Conservation (phyloP, 2,113 vertebrate genomes). For the Aptenodytes forsteri region DNA sequence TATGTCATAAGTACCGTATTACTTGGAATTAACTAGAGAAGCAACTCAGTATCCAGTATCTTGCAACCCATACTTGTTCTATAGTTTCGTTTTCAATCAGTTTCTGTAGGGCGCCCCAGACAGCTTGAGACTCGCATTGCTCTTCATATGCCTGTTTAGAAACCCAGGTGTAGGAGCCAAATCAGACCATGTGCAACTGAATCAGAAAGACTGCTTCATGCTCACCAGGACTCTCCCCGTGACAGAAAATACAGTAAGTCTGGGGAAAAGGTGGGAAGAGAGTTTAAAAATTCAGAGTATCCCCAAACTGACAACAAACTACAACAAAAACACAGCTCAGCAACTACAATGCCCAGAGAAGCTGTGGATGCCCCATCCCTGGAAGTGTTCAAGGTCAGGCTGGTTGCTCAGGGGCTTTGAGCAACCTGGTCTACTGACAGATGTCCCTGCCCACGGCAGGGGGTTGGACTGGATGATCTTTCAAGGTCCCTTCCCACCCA, state of each 20-base stretch:
- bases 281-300: background rate
- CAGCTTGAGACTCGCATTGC: rapidly evolving
- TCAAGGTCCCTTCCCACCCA: background rate
- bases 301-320: background rate
- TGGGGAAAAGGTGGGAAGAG: background rate
- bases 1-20: background rate
- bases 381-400: background rate
- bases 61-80: background rate
- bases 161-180: background rate
- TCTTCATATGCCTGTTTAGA: background rate
- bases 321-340: background rate
- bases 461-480: background rate
- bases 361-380: background rate
- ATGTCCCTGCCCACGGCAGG: background rate
- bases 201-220: background rate
- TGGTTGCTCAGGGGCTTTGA: background rate
- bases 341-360: background rate
- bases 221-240: background rate
- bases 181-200: background rate
- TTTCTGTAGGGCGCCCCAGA: background rate
- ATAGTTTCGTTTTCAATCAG: background rate
- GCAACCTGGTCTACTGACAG: rapidly evolving
- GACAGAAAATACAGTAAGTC: background rate
- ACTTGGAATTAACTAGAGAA: background rate
- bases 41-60: background rate